Percentiles rank a stretch among this genome's conserved stretches.
Conservation (phyloP, 1,140 invertebrate species). For the Uloborus diversus region DNA sequence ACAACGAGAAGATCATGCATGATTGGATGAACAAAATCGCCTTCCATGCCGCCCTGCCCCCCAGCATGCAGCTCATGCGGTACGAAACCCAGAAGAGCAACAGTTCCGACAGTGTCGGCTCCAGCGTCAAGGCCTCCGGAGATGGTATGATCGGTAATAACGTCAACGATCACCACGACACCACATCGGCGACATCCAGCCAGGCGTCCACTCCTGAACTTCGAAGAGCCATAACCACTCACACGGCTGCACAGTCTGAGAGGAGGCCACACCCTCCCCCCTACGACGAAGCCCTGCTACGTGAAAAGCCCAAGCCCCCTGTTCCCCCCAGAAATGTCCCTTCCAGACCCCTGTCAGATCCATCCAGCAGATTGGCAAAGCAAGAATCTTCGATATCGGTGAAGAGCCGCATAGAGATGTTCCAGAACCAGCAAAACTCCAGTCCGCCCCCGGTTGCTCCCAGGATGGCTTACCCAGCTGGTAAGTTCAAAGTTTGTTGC, state of each 20-base stretch:
- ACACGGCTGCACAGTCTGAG: conserved; percentile 3
- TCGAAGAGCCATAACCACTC: background rate
- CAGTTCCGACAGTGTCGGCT: conserved; percentile 45
- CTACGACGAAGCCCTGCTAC: conserved; percentile 35
- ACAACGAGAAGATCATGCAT: conserved; percentile 78
- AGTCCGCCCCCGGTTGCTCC: conserved; percentile 17
- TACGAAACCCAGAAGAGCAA: conserved; percentile 67
- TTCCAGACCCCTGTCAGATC: conserved; percentile 32
- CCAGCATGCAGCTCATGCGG: conserved; percentile 85
- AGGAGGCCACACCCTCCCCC: conserved; percentile 32
- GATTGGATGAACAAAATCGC: conserved; percentile 95
- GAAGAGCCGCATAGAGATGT: conserved; percentile 53
- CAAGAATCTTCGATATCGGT: conserved; percentile 46
- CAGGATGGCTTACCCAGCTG: conserved; percentile 6
- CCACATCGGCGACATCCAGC: conserved; percentile 45
- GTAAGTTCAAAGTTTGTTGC: conserved; percentile 12
- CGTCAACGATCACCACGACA: conserved; percentile 17
- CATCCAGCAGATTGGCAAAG: background rate
- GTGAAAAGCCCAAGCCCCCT: conserved; percentile 47
- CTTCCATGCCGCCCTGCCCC: conserved; percentile 91
- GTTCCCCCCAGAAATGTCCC: conserved; percentile 47
- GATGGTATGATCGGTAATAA: background rate
- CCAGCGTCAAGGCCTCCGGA: conserved; percentile 37
- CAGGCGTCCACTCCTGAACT: conserved; percentile 50
- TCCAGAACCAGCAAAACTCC: conserved; percentile 44